These are phyloP conservation scores for Takifugu bimaculatus DNA, from an alignment of 2,113 vertebrate species.

Conservation along the genomic window DNA sequence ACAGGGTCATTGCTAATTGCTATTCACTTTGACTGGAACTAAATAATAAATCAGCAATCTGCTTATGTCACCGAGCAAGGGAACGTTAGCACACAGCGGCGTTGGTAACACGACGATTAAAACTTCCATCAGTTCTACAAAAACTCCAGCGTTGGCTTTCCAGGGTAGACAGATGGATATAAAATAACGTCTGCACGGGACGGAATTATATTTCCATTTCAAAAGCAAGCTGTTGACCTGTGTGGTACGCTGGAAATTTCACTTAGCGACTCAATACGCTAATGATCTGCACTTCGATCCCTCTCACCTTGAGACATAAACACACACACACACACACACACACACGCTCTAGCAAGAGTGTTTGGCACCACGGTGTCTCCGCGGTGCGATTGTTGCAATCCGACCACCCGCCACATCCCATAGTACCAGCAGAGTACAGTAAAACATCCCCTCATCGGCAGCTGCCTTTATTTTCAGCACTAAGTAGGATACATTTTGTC, in stretches of 20 bases:
- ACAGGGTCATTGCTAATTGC: slow-evolving; percentile 64
- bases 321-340: slow-evolving; percentile 7
- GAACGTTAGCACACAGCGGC: slow-evolving; percentile 12
- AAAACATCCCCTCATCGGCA: background rate
- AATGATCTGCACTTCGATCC: slow-evolving; percentile 19
- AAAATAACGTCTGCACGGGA: background rate
- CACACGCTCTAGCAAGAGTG: slow-evolving; percentile 8
- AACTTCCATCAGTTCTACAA: slow-evolving; percentile 5
- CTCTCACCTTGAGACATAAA: slow-evolving; percentile 29
- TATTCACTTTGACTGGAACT: slow-evolving; percentile 54
- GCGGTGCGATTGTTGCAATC: slow-evolving; percentile 25
- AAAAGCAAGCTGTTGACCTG: slow-evolving; percentile 16
- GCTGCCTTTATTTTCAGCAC: slow-evolving; percentile 5
- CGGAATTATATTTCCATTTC: slow-evolving; percentile 27
- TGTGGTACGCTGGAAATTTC: slow-evolving; percentile 21
- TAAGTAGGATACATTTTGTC: slow-evolving; percentile 23
- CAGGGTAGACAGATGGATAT: background rate
- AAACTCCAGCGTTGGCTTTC: background rate
- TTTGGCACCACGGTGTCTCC: slow-evolving; percentile 16
- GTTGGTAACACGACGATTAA: slow-evolving; percentile 12
- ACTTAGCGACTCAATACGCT: slow-evolving; percentile 23
- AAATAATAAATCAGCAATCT: slow-evolving; percentile 61
- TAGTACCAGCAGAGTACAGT: slow-evolving; percentile 17
- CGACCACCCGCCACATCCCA: slow-evolving; percentile 23
- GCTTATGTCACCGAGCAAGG: slow-evolving; percentile 49